A percentile compares a stretch with the other conserved stretches of the same genome.
phyloP scores from a whole-genome alignment of 2,113 vertebrate species.

The Uropsilus gracilis region DNA sequence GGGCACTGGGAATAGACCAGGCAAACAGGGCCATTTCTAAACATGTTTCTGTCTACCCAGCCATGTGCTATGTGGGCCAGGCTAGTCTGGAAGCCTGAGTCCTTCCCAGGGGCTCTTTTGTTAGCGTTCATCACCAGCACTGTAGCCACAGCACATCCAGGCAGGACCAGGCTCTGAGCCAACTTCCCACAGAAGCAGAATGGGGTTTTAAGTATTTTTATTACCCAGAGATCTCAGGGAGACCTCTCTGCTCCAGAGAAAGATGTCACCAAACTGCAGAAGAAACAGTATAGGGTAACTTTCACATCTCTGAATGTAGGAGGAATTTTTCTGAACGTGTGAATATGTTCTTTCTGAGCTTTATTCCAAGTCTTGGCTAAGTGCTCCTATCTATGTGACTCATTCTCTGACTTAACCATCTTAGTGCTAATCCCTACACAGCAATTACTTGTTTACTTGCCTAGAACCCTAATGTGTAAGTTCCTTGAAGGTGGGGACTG shows the following conservation, averaged over 20 bases:
- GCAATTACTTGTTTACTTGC: background rate
- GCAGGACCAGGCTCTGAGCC: background rate
- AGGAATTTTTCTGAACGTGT: background rate
- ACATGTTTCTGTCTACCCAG: background rate
- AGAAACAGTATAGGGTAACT: background rate
- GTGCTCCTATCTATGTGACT: fast-evolving
- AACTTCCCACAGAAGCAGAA: background rate
- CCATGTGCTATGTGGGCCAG: background rate
- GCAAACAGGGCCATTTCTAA: slow-evolving; percentile 58
- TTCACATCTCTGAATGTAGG: background rate
- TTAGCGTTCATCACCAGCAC: background rate
- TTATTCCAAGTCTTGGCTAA: background rate
- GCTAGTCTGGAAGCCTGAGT: background rate
- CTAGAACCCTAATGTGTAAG: fast-evolving
- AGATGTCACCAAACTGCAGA: fast-evolving
- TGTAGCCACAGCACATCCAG: fast-evolving
- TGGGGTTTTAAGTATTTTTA: background rate
- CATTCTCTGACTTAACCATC: background rate
- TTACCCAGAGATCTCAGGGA: background rate
- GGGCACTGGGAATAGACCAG: background rate
- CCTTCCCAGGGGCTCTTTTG: background rate
- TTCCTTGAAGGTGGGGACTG: background rate
- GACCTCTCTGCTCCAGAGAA: background rate
- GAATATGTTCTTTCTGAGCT: background rate
- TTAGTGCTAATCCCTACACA: fast-evolving